These are phyloP conservation scores for Phragmatobia fuliginosa DNA, from an alignment of 2,888 invertebrate genomes.

Conservation along the genomic window DNA sequence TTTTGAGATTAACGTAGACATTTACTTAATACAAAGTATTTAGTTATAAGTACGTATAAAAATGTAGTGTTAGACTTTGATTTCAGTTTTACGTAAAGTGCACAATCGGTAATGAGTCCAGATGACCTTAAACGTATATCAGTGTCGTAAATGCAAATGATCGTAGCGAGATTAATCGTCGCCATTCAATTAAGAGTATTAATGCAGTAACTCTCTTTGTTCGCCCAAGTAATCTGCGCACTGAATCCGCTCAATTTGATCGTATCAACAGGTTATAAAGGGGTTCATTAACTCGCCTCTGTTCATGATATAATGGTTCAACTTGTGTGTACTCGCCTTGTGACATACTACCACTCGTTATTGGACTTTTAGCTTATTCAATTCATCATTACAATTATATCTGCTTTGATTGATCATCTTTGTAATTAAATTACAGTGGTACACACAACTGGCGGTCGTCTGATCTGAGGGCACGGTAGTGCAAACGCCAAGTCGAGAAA, in stretches of 20 bases:
- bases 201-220: conserved; percentile 38
- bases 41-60: not conserved
- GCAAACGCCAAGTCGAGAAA: too few species aligned
- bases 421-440: not conserved
- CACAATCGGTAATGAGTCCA: not conserved
- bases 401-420: not conserved
- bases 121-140: not conserved
- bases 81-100: not conserved
- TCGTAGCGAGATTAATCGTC: conserved; percentile 26
- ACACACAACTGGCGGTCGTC: too few species aligned
- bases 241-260: conserved; percentile 44
- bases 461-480: too few species aligned
- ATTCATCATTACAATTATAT: not conserved
- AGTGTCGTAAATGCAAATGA: conserved; percentile 20
- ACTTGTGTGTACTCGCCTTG: not conserved
- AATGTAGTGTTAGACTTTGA: not conserved
- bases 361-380: not conserved
- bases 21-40: not conserved
- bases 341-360: not conserved
- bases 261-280: conserved; percentile 53
- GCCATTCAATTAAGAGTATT: conserved; percentile 44
- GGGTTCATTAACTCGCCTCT: conserved; percentile 26
- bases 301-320: conserved; percentile 14
- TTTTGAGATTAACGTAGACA: not conserved
- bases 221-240: conserved; percentile 33